A percentile compares a stretch with the other conserved stretches of the same genome.
Conservation (phyloP, 35 echinoderm and acorn worm genomes). For the Apostichopus japonicus region DNA sequence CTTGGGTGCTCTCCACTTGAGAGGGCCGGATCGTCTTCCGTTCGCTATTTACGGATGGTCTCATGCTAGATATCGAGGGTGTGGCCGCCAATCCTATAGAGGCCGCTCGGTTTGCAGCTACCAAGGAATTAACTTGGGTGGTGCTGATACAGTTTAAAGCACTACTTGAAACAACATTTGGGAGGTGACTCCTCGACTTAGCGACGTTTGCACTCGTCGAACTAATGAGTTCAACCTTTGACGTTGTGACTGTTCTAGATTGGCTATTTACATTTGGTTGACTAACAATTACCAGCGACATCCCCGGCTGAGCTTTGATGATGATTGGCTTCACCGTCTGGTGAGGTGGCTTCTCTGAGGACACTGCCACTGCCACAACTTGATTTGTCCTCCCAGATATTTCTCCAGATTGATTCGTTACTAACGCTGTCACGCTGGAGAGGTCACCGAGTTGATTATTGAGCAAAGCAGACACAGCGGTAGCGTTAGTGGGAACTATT, state of each 20-base stretch:
- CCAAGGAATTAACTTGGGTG: not conserved
- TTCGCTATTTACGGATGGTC: constrained; percentile 14
- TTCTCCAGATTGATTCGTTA: constrained; percentile 16
- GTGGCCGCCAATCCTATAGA: not conserved
- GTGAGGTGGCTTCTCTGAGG: constrained; percentile 62
- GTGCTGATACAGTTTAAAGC: constrained; percentile 1
- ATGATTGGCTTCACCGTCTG: constrained; percentile 87
- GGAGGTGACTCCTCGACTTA: not conserved
- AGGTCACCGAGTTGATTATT: constrained; percentile 42
- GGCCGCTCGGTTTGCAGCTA: not conserved
- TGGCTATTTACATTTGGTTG: constrained; percentile 63
- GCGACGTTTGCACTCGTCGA: not conserved
- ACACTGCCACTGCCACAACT: constrained; percentile 63
- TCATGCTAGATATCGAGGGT: not conserved
- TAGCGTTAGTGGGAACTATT: constrained; percentile 89
- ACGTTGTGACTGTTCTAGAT: constrained; percentile 44
- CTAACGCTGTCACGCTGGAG: constrained; percentile 26
- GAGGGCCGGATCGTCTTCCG: not conserved
- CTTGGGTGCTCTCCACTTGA: constrained; percentile 4
- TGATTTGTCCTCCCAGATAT: constrained; percentile 35
- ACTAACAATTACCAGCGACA: constrained; percentile 82
- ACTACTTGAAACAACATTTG: not conserved
- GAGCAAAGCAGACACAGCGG: constrained; percentile 55
- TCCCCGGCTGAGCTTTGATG: constrained; percentile 84
- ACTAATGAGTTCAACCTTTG: constrained; percentile 33